Evolutionary conservation across 2,113 vertebrate genomes (phyloP), one percentile per base, ranked within the genome.

Genomic region (Prolemur simus): DNA sequence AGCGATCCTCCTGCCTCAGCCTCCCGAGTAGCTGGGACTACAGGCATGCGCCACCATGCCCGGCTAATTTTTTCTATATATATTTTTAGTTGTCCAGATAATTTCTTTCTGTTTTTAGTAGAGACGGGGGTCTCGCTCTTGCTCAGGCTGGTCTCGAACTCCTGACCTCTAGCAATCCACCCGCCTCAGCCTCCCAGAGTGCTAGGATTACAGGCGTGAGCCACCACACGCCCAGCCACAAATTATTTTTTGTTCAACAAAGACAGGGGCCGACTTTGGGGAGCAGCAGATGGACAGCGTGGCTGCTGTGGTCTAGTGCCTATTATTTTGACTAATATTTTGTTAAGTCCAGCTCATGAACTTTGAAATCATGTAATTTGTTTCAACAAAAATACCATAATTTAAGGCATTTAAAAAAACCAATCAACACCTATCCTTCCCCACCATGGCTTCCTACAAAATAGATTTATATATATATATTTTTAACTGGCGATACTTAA

Each of bases 241-340:
- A 91, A 73, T 88, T 63, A 54, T 45, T 54, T 82, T 87, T 94
- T 93, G 29, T 73, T 82, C 54, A 74, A 68, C 37, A 87, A 69
- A 92, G 34, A 78, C 0, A 80, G 54, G 2, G 17, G 37, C 52
- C 60, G 11, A 8, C n/a, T 68, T 66, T n/a, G 47, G 29, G 69
- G 45, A 66, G 17, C 0, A 39, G 66, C 17, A 64, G 37, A 66
- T 0, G 10, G 78, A 52, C 21, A 74, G 29, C 15, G n/a, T 25
- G 23, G 42, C 42, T 25, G 25, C 25, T 73, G 15, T 2, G 3
- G 3, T 18, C 64, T 45, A 6, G 18, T 52, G 58, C 18, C 49
- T 63, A 8, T 4, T 45, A 32, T n/a, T 58, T 42, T 58, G 74
- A 45, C 29, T 52, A 32, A 2, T 56, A 47, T 92, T 82, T 60